A percentile compares a stretch with the other conserved stretches of the same genome.
These are phyloP conservation scores for Syngnathus scovelli DNA, from an alignment of 2,113 vertebrate species.

Conservation along the genomic window DNA sequence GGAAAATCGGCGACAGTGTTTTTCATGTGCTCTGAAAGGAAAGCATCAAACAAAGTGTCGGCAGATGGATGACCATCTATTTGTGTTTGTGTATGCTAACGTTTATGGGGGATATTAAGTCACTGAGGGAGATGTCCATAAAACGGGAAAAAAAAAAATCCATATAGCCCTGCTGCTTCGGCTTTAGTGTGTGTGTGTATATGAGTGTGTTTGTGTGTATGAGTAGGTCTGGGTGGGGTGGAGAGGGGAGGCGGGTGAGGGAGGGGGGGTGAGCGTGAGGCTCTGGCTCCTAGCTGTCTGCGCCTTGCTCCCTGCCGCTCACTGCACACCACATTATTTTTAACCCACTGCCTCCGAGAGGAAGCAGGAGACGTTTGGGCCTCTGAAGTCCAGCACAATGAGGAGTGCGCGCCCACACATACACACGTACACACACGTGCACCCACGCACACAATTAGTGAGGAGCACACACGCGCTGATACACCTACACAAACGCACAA, in stretches of 20 bases:
- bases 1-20: conserved; percentile 31
- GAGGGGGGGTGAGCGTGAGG: conserved; percentile 35
- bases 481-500: conserved; percentile 51
- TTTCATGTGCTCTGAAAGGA: conserved; percentile 43
- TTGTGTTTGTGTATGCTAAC: conserved; percentile 65
- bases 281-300: conserved; percentile 79
- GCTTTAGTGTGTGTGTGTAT: conserved; percentile 23
- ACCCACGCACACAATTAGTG: conserved; percentile 47
- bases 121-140: conserved; percentile 59
- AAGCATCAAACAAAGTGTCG: conserved; percentile 39
- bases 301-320: conserved; percentile 64
- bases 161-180: conserved; percentile 40
- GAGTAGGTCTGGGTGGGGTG: conserved; percentile 22
- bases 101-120: conserved; percentile 65
- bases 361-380: conserved; percentile 68
- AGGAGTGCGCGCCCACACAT: conserved; percentile 55
- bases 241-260: not conserved
- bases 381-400: conserved; percentile 75
- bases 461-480: conserved; percentile 43
- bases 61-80: conserved; percentile 54
- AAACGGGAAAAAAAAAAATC: conserved; percentile 52
- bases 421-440: conserved; percentile 51
- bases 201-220: conserved; percentile 18
- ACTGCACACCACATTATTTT: conserved; percentile 77
- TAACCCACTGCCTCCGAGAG: conserved; percentile 74